These are phyloP conservation scores for Dyspetes luteomarginatus DNA, from an alignment of 2,888 invertebrate genomes.

Conservation along the genomic window DNA sequence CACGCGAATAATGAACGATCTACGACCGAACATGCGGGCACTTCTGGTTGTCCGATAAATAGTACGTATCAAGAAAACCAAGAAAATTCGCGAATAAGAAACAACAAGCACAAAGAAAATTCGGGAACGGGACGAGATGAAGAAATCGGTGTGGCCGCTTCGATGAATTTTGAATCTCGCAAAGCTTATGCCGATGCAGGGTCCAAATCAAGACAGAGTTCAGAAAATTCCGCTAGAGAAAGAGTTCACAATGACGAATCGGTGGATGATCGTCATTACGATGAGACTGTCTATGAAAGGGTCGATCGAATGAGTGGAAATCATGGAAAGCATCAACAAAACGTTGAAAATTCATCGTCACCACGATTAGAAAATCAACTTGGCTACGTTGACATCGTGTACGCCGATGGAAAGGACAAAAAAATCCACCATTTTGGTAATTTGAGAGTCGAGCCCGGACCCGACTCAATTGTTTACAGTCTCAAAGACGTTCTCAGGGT, in stretches of 20 bases:
- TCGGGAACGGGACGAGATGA: not conserved
- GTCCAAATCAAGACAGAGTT: not conserved
- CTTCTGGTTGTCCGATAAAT: constrained; percentile 19
- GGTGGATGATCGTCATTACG: constrained; percentile 45
- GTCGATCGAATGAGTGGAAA: constrained; percentile 15
- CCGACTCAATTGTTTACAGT: constrained; percentile 73
- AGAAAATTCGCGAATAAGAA: not conserved
- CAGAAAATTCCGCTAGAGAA: constrained; percentile 8
- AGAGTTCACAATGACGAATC: constrained; percentile 1
- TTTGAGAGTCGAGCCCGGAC: constrained; percentile 67
- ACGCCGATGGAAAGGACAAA: constrained; percentile 72
- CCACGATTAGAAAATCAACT: constrained; percentile 69
- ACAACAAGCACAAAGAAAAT: not conserved
- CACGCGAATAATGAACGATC: not conserved
- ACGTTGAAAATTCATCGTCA: constrained; percentile 1
- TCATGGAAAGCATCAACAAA: constrained; percentile 3
- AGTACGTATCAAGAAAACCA: constrained; percentile 31
- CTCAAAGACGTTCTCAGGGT: constrained; percentile 75
- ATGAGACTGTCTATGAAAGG: constrained; percentile 34
- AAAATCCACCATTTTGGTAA: constrained; percentile 76
- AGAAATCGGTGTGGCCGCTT: constrained; percentile 28
- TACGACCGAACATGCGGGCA: not conserved
- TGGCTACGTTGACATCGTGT: constrained; percentile 79
- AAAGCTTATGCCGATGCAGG: constrained; percentile 36
- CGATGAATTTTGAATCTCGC: constrained; percentile 44